Conservation (phyloP, 1,140 invertebrate species). For the Trichonephila clavata region DNA sequence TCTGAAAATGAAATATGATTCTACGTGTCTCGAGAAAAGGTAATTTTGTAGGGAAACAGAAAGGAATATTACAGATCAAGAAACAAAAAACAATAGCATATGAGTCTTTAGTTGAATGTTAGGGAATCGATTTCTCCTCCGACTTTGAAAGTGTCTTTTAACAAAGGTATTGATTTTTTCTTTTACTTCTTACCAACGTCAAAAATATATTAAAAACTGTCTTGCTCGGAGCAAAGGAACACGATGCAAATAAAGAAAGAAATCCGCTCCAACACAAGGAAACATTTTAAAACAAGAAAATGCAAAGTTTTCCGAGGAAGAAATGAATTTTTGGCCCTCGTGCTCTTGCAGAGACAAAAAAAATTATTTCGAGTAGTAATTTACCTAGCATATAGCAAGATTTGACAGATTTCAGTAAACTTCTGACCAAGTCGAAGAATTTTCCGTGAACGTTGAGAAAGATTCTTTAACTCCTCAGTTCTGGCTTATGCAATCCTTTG, state of each 20-base stretch:
- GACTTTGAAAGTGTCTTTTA: constrained; percentile 42
- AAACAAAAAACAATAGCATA: constrained; percentile 1
- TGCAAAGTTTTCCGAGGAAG: neutral
- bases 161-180: constrained; percentile 40
- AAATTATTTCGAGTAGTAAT: constrained; percentile 4
- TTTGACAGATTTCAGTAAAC: neutral
- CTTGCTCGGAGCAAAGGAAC: neutral
- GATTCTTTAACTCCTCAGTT: neutral
- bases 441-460: neutral
- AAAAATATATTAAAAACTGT: constrained; percentile 51
- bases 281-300: constrained; percentile 51
- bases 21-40: constrained; percentile 1
- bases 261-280: constrained; percentile 15
- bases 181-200: neutral
- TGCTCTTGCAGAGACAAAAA: neutral
- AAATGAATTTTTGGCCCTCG: constrained; percentile 11
- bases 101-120: neutral
- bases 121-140: neutral
- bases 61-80: neutral
- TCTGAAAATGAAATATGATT: neutral
- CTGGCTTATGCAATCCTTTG: neutral
- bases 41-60: constrained; percentile 23
- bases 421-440: neutral
- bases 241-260: constrained; percentile 28
- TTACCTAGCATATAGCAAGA: neutral